These are phyloP conservation scores for Chloebia gouldiae DNA, from an alignment of 2,113 vertebrate species.

Conservation along the genomic window DNA sequence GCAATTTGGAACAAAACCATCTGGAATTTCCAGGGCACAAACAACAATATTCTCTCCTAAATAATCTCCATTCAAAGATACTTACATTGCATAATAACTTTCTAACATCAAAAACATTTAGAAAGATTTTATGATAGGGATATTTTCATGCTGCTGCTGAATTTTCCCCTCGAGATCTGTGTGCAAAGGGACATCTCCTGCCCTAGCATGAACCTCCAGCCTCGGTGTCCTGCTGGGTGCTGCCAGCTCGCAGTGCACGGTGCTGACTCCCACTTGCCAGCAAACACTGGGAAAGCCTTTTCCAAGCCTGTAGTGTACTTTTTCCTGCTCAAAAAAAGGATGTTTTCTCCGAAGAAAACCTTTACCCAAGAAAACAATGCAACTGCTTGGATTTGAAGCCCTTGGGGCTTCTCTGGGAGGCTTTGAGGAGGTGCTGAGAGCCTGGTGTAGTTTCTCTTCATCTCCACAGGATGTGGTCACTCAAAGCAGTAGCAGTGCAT, in stretches of 20 bases:
- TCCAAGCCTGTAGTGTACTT: background rate
- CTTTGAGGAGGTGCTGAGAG: constrained; percentile 8
- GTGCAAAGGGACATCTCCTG: background rate
- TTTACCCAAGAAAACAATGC: background rate
- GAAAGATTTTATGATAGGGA: background rate
- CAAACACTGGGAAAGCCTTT: background rate
- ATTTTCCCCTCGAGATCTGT: background rate
- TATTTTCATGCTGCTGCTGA: background rate
- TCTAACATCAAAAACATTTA: background rate
- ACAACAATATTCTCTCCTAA: background rate
- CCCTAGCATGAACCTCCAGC: background rate
- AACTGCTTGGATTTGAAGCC: background rate
- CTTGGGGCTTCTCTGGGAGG: background rate
- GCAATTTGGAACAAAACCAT: background rate
- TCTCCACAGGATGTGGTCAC: constrained; percentile 50
- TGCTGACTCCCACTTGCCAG: background rate
- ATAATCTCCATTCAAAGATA: background rate
- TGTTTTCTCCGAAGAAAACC: background rate
- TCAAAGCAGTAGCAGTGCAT: background rate
- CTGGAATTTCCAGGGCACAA: background rate
- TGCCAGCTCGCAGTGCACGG: rapidly evolving
- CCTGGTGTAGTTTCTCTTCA: background rate
- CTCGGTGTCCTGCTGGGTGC: background rate
- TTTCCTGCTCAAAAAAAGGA: background rate
- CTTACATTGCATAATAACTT: background rate